phyloP scores from a whole-genome alignment of 2,797 vertebrate genomes.

The Tapirus indicus region DNA sequence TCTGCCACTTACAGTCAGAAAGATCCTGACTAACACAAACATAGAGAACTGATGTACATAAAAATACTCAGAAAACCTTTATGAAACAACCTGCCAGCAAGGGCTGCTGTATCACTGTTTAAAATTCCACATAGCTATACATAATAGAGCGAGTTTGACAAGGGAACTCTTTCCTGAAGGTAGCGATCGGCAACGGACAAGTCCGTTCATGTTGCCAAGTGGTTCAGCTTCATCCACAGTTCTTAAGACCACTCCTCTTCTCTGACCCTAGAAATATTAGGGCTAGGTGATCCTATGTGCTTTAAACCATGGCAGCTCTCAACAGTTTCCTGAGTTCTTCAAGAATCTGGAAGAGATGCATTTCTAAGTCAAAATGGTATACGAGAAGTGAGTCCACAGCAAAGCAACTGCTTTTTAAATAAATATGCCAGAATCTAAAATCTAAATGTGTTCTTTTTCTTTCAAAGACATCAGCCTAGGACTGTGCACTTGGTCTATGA shows the following conservation, averaged over 20 bases:
- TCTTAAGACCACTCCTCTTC: background rate
- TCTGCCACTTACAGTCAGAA: background rate
- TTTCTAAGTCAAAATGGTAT: constrained; percentile 22
- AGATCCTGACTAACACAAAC: background rate
- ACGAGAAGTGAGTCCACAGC: background rate
- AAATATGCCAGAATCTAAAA: background rate
- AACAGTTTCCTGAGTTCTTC: background rate
- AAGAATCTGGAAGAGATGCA: background rate
- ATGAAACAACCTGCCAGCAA: background rate
- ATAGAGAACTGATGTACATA: background rate
- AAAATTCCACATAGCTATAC: background rate
- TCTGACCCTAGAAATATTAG: background rate
- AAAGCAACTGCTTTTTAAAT: constrained; percentile 46
- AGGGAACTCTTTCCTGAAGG: background rate
- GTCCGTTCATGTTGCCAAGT: background rate
- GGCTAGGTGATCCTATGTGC: background rate
- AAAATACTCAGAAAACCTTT: background rate
- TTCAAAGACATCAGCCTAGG: background rate
- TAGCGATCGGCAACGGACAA: background rate
- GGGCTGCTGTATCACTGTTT: background rate
- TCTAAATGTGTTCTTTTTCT: background rate
- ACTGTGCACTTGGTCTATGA: background rate
- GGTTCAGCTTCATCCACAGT: background rate
- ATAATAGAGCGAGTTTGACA: background rate
- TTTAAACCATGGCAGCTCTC: background rate